Evolutionary conservation across 37 sponge, comb jelly and placozoan species (phyloP).

Genomic region (Chondrosia reniformis): DNA sequence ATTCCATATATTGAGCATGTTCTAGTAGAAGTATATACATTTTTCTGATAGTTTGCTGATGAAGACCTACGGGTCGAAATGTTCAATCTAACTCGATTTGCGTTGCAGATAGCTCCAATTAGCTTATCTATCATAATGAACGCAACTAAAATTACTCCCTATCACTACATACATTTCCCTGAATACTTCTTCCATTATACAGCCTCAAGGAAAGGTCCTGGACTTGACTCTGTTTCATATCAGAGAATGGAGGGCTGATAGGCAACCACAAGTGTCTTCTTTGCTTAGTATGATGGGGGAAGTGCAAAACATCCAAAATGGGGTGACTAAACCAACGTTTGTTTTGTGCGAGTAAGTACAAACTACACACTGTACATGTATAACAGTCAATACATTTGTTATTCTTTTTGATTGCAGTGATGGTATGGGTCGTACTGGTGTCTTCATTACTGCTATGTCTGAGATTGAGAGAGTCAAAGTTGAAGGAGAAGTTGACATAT

Average conservation of each 20-base stretch:
- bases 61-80: too few species aligned
- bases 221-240: background rate
- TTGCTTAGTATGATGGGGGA: background rate
- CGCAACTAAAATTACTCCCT: too few species aligned
- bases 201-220: background rate
- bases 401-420: background rate
- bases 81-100: too few species aligned
- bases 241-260: background rate
- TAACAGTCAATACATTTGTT: background rate
- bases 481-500: slow-evolving; percentile 5
- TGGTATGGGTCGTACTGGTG: slow-evolving; percentile 4
- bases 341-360: slow-evolving; percentile 10
- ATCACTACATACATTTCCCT: too few species aligned
- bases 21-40: too few species aligned
- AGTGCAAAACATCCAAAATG: background rate
- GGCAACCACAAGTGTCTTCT: background rate
- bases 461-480: slow-evolving; percentile 13
- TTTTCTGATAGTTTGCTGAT: too few species aligned
- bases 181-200: too few species aligned
- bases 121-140: too few species aligned
- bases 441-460: slow-evolving; percentile 10
- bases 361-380: background rate
- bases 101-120: too few species aligned
- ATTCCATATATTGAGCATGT: too few species aligned
- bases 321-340: background rate